Evolutionary conservation across 2,888 invertebrate genomes (phyloP), one percentile per base, ranked within the genome.

Genomic region (Monochamus alternatus): DNA sequence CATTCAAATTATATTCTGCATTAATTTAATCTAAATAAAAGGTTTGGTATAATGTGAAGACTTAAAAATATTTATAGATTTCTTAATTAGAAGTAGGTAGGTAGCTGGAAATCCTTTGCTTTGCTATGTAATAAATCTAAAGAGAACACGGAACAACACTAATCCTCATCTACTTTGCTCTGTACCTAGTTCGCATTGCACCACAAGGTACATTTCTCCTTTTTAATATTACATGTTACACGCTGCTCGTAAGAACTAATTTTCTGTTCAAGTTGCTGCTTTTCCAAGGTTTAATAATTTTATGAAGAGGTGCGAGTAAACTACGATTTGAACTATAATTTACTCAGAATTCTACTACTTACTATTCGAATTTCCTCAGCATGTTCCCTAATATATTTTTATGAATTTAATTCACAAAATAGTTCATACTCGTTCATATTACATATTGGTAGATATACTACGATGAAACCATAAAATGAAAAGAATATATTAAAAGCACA

Each of bases 171-270:
- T 73, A 73, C 73, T 64, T 68, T 68, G 64, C 68, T 59, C 68
- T 22, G 68, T 60, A 55, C 67, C 75, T 79, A 77, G 68, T 73
- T 75, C 73, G 79, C 77, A 79, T 70, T 79, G 79, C 79, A 72
- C 74, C 73, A 77, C 77, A 75, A 75, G 65, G 69, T 73, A 58
- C 4, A 70, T 70, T 65, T 65, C 70, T 59, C 64, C 52, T 75
- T 73, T 73, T 64, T 52, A 67, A 75, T 75, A 68, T 73, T 75
- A 65, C 73, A 63, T 75, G 71, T 65, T 71, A 75, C 70, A 75
- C 70, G 66, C 70, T 60, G 66, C 65, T 75, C 75, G 59, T 62
- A 71, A 65, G 70, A 70, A 71, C 52, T 71, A 75, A 71, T 75
- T 71, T 71, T 63, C 59, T 66, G 60, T 70, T 75, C 66, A 52